A percentile compares a stretch with the other conserved stretches of the same genome.
These are phyloP conservation scores for Galaxias olidus DNA, from an alignment of 2,797 vertebrate genomes.

Conservation along the genomic window DNA sequence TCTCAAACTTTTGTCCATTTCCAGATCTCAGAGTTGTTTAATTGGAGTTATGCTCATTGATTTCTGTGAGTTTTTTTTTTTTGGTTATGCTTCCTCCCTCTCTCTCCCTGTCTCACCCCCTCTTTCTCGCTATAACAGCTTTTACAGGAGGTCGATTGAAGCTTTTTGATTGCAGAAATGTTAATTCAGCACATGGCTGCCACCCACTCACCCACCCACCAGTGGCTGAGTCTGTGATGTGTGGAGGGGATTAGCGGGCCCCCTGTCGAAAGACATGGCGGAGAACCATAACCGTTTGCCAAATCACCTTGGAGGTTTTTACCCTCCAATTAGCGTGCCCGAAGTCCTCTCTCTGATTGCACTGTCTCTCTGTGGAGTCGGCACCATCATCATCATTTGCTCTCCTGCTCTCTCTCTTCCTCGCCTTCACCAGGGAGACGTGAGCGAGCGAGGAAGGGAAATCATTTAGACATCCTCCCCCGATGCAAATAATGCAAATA, in stretches of 20 bases:
- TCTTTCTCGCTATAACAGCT: neutral
- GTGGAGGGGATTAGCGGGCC: conserved; percentile 20
- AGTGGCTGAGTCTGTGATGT: conserved; percentile 24
- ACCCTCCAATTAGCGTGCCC: conserved; percentile 33
- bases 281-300: conserved; percentile 11
- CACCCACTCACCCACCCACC: conserved; percentile 42
- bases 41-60: neutral
- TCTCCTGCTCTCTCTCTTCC: conserved; percentile 7
- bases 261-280: conserved; percentile 5
- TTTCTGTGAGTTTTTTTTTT: too few species aligned
- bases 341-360: conserved; percentile 36
- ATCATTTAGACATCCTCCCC: conserved; percentile 23
- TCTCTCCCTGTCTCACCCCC: neutral
- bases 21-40: neutral
- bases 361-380: conserved; percentile 31
- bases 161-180: conserved; percentile 46
- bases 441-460: conserved; percentile 8
- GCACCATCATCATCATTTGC: conserved; percentile 31
- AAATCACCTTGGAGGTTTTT: conserved; percentile 30
- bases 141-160: conserved; percentile 6
- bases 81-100: neutral
- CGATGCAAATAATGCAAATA: conserved; percentile 34
- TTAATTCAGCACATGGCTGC: conserved; percentile 33
- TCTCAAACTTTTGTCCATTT: neutral
- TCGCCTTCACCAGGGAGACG: conserved; percentile 6